phyloP scores from a whole-genome alignment of 2,797 vertebrate genomes.

The Xenopus petersii region DNA sequence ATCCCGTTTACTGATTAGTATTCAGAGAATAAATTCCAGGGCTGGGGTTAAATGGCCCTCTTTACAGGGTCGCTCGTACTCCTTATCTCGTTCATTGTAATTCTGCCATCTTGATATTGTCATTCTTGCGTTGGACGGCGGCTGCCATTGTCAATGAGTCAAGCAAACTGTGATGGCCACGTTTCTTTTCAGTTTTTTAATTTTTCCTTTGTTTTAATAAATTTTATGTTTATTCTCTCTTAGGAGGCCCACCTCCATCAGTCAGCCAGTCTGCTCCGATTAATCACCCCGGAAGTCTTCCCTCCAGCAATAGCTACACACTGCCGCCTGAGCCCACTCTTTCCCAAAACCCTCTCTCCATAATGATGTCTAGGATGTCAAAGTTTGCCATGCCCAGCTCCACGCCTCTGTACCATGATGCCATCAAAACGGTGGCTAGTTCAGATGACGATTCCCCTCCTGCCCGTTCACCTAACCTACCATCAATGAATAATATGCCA shows the following conservation, averaged over 20 bases:
- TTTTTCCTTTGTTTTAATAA: constrained; percentile 2
- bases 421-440: constrained; percentile 98
- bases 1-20: too few species aligned
- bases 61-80: too few species aligned
- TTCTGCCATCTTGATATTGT: too few species aligned
- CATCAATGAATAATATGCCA: constrained; percentile 87
- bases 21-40: too few species aligned
- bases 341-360: constrained; percentile 96
- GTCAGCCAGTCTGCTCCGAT: constrained; percentile 83
- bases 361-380: constrained; percentile 99
- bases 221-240: constrained; percentile 19
- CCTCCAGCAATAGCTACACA: constrained; percentile 90
- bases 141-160: too few species aligned
- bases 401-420: constrained; percentile 97
- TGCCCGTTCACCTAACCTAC: constrained; percentile 93
- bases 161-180: too few species aligned
- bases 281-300: constrained; percentile 88
- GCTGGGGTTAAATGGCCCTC: too few species aligned
- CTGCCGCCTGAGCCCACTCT: constrained; percentile 96
- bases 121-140: too few species aligned
- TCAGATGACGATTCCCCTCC: constrained; percentile 97
- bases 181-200: background rate
- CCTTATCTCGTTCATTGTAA: too few species aligned
- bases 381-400: constrained; percentile 99
- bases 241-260: constrained; percentile 89